Evolutionary conservation across 2,888 invertebrate species (phyloP), one percentile per base, ranked within the genome.

Genomic region (Tanytarsus gracilentus): DNA sequence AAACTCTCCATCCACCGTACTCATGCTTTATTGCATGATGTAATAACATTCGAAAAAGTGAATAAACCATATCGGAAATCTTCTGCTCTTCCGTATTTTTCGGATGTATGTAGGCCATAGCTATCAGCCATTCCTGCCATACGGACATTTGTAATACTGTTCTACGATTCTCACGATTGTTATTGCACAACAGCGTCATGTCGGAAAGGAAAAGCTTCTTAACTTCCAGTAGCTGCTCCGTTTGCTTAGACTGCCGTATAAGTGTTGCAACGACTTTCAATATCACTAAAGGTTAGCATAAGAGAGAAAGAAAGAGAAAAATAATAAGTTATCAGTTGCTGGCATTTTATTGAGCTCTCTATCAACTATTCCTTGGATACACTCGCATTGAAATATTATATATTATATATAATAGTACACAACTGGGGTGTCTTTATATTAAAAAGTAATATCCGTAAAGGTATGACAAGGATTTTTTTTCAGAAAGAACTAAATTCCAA

Each of bases 121-220:
- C 96, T 67, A 99, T 98, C 9, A 99, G 79, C 99, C 99, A 99
- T 70, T 96, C 98, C 75, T 93, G 93, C 99, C 99, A 99, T 1
- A 99, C 99, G 0, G 98, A 52, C 99, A 99, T 99, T 77, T 99
- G 99, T 40, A 99, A 78, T 11, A 99, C 95, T 0, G 96, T 98
- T 67, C 97, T 80, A 55, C 98, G 77, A 74, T 99, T 99, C 72
- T 99, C 99, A 11, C 96, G 80, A 73, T 95, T 97, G 72, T 95
- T 95, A 71, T 93, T 94, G 76, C 98, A 98, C 61, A 99, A 77
- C 55, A 95, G 77, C n/a, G 97, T 97, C 88, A 99, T 94, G 73
- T 99, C 99, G 1, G 95, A 92, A 5, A 99, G 81, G 75, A 99
- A 99, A 56, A 94, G 77, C 70, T 94, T 94, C 76, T 97, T 97